Evolutionary conservation across 2,888 invertebrate genomes (phyloP).

Genomic region (Fragum fragum): DNA sequence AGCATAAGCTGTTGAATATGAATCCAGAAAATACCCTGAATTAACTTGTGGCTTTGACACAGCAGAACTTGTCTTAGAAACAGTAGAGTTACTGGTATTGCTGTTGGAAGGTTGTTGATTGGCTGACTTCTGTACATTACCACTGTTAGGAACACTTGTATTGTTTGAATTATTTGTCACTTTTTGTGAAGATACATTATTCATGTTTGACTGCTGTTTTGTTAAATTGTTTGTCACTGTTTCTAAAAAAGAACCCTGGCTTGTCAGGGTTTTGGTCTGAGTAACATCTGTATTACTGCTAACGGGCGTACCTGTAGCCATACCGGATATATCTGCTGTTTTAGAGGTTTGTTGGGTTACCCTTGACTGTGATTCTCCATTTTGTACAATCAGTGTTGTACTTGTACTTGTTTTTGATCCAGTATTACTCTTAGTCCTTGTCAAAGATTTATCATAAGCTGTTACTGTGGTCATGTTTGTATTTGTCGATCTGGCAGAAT

Average conservation of each 20-base stretch:
- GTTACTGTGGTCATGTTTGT: slow-evolving; percentile 69
- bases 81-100: slow-evolving; percentile 13
- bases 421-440: neutral
- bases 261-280: neutral
- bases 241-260: slow-evolving; percentile 63
- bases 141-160: slow-evolving; percentile 16
- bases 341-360: neutral
- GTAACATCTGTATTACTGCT: neutral
- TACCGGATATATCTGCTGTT: neutral
- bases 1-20: slow-evolving; percentile 48
- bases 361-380: neutral
- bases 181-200: neutral
- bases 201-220: slow-evolving; percentile 8
- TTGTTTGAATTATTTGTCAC: slow-evolving; percentile 19
- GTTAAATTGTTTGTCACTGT: slow-evolving; percentile 66
- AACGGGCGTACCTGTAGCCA: neutral
- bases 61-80: slow-evolving; percentile 1
- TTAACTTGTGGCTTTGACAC: slow-evolving; percentile 36
- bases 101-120: slow-evolving; percentile 29
- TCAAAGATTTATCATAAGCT: slow-evolving; percentile 44
- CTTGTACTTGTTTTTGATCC: neutral
- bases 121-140: neutral
- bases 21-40: slow-evolving; percentile 50
- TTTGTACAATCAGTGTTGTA: neutral
- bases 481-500: slow-evolving; percentile 62